A percentile compares a stretch with the other conserved stretches of the same genome.
Evolutionary conservation across 2,888 invertebrate genomes (phyloP).

Genomic region (Oscheius sp.): DNA sequence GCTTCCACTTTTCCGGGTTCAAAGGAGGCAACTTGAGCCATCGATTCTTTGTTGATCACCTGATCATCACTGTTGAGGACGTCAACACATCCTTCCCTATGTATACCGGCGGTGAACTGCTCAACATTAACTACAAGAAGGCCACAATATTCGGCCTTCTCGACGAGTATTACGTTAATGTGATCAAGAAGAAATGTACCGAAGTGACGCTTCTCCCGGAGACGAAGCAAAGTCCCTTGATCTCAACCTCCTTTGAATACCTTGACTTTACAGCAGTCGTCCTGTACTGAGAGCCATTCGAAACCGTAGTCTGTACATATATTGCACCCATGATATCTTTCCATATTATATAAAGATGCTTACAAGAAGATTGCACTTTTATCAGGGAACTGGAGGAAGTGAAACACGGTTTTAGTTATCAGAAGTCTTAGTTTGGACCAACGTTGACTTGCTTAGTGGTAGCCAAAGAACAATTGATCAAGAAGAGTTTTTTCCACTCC

Average conservation of each 20-base stretch:
- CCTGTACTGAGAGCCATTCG: neutral
- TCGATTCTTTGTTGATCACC: conserved; percentile 9
- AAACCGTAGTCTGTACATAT: neutral
- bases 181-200: neutral
- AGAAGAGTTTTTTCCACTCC: too few species aligned
- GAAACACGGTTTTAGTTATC: too few species aligned
- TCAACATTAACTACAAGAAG: conserved; percentile 10
- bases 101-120: neutral
- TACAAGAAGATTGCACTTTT: too few species aligned
- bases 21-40: conserved; percentile 7
- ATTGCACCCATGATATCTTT: too few species aligned
- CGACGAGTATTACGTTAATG: neutral
- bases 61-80: conserved; percentile 9
- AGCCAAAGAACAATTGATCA: too few species aligned
- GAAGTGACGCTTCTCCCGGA: neutral
- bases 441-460: too few species aligned
- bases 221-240: neutral
- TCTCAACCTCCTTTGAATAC: conserved; percentile 7
- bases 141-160: conserved; percentile 3
- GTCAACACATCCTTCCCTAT: neutral
- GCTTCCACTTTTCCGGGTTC: conserved; percentile 2
- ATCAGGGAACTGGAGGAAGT: neutral
- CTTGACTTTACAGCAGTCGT: conserved; percentile 8
- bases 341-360: too few species aligned
- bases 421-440: too few species aligned